Evolutionary conservation across 2,797 vertebrate species (phyloP).

Genomic region (Podargus strigoides): DNA sequence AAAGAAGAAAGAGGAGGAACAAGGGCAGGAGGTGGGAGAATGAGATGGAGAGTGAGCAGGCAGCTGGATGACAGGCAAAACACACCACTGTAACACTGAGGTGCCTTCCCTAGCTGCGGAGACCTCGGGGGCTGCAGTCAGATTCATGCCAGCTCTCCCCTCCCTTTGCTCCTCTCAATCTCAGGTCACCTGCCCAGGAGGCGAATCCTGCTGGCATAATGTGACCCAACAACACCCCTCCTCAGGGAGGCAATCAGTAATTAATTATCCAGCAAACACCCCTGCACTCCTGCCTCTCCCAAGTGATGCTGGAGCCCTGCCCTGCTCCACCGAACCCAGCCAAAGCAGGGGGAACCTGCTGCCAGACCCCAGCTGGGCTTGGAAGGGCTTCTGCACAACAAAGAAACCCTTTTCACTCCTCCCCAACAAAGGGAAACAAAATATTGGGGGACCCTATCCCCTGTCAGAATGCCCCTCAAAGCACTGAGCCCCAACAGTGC

Average conservation of each 20-base stretch:
- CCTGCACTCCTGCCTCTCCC: neutral
- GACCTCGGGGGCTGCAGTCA: neutral
- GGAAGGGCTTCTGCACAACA: neutral
- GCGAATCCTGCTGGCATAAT: fast-evolving
- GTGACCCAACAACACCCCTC: neutral
- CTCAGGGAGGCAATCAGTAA: neutral
- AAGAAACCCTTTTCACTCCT: neutral
- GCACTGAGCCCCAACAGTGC: neutral
- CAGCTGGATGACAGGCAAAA: neutral
- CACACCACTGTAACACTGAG: fast-evolving
- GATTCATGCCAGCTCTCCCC: neutral
- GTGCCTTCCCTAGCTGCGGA: too few relatives aligned
- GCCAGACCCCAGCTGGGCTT: neutral
- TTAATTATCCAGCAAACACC: neutral
- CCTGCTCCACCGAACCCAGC: neutral
- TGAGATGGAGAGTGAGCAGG: fast-evolving
- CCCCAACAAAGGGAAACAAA: neutral
- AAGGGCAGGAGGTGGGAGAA: neutral
- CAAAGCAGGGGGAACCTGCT: neutral
- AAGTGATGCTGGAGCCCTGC: neutral
- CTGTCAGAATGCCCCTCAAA: neutral
- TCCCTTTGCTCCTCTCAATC: neutral
- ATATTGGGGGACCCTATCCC: fast-evolving
- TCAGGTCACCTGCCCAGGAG: neutral
- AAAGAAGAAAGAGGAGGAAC: neutral